Base-by-base conservation (phyloP, 2,888 invertebrate species). In the Amiota communis region DNA sequence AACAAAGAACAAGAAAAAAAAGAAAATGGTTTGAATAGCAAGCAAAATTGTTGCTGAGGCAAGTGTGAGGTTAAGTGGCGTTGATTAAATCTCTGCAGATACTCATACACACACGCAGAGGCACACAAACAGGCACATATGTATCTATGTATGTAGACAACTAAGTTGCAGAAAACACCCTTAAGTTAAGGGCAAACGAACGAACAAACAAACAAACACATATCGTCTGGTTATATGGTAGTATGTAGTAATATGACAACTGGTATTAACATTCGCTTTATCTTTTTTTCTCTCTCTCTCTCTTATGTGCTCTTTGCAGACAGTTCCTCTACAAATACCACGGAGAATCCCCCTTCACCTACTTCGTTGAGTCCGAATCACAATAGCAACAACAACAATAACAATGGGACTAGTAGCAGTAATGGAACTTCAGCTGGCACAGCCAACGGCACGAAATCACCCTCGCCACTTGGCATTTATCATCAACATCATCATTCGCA, bases 291-390 rank as follows among this genome's bases (percentile, higher is more conserved):
- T 69, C 23, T 68, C 69, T 48, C 64, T 48, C 72, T 78, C 74
- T 70, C 64, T 68, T 70, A 79, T 74, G 61, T 72, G 72, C 73
- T 74, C 78, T 81, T 93, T 93, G 76, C 93, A 94, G 95, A 94
- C 88, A 94, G 94, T 83, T 94, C 94, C 80, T 94, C 94, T 76
- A 91, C 92, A 70, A 94, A 91, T 90, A 94, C 92, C 90, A 95
- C 92, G 64, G 93, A 93, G 74, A 92, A 92, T 70, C 93, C 93
- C 65, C 92, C 93, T 72, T 92, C 92, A 1, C 87, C 87, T 76
- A 85, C 87, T 69, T 93, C 94, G 47, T 91, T 92, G 70, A 94
- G 94, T 47, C 93, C 93, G 1, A 91, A 80, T 92, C 90, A 65
- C 82, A 82, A 76, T 74, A 76, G 71, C 72, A 77, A 64, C 23